A percentile compares a stretch with the other conserved stretches of the same genome.
phyloP scores from a whole-genome alignment of 2,888 invertebrate species.

The Harpagoxenus sublaevis region DNA sequence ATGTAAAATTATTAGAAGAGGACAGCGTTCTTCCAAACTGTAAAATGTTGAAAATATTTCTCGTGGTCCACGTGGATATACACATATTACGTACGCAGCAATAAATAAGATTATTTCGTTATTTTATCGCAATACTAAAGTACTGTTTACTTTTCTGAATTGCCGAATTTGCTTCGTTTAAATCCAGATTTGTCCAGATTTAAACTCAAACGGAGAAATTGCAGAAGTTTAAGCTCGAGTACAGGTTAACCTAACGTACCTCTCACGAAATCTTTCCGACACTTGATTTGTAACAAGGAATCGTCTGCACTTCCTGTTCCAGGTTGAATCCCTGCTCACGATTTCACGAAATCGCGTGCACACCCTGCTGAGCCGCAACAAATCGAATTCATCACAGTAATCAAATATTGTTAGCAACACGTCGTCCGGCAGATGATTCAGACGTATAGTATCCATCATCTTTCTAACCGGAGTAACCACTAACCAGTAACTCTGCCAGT shows the following conservation, averaged over 20 bases:
- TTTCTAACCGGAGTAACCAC: slow-evolving; percentile 49
- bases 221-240: too few relatives aligned
- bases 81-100: too few relatives aligned
- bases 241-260: slow-evolving; percentile 67
- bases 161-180: background rate
- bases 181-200: background rate
- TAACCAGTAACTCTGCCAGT: too few relatives aligned
- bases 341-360: slow-evolving; percentile 86
- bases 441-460: slow-evolving; percentile 80
- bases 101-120: too few relatives aligned
- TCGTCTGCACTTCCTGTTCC: slow-evolving; percentile 80
- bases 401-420: slow-evolving; percentile 87
- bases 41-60: too few relatives aligned
- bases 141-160: background rate
- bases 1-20: too few relatives aligned
- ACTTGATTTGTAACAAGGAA: slow-evolving; percentile 68
- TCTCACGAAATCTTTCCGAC: background rate
- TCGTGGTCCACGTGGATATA: too few relatives aligned
- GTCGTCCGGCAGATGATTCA: slow-evolving; percentile 86
- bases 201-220: background rate
- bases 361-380: slow-evolving; percentile 87
- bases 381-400: slow-evolving; percentile 87
- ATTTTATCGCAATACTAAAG: background rate
- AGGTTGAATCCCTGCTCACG: slow-evolving; percentile 85
- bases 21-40: too few relatives aligned